Evolutionary conservation across 1,140 invertebrate genomes (phyloP).

Genomic region (Neoseiulus cucumeris): DNA sequence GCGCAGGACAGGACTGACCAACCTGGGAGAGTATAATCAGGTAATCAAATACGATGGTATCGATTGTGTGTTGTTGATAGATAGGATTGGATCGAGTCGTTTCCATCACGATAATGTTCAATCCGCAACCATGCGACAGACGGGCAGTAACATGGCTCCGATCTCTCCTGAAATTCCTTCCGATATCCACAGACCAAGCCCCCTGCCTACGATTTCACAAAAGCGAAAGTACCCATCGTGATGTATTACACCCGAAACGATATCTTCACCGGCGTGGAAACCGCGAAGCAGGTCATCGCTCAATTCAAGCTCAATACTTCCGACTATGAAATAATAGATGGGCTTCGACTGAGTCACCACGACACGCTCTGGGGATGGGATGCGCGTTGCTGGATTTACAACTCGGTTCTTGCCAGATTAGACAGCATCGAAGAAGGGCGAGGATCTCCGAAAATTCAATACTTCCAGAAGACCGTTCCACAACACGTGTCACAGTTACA

Average conservation of each 20-base stretch:
- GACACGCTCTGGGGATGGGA: neutral
- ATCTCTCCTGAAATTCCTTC: no score
- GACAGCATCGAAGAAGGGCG: neutral
- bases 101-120: no score
- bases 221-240: neutral
- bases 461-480: no score
- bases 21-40: neutral
- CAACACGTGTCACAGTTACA: no score
- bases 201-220: neutral
- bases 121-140: no score
- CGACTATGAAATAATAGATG: neutral
- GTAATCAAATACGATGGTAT: neutral
- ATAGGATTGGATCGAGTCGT: no score
- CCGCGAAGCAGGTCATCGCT: neutral
- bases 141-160: no score
- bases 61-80: no score
- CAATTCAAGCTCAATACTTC: neutral
- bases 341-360: neutral
- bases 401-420: neutral
- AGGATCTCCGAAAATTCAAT: no score
- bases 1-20: neutral
- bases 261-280: neutral
- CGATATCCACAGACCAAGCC: neutral
- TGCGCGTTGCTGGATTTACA: neutral
- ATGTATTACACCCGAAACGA: neutral